Conservation (phyloP, 2,113 vertebrate genomes). For the Guaruba guarouba region DNA sequence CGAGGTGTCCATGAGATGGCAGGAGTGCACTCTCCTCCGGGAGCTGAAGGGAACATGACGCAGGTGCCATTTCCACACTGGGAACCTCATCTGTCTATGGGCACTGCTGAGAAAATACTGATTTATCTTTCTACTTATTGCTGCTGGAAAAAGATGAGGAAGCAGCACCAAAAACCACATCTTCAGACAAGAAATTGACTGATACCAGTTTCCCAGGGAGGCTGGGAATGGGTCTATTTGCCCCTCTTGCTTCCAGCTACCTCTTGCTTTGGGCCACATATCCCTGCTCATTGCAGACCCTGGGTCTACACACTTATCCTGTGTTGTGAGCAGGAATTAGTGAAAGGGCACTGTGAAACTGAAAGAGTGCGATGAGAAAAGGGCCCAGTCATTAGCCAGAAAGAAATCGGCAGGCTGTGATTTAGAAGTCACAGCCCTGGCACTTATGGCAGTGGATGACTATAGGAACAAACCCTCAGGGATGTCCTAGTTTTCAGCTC, state of each 20-base stretch:
- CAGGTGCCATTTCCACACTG: rapidly evolving
- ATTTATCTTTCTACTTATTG: not conserved
- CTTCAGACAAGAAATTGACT: not conserved
- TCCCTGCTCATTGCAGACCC: not conserved
- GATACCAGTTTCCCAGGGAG: not conserved
- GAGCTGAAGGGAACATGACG: rapidly evolving
- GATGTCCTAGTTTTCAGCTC: not conserved
- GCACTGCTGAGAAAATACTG: not conserved
- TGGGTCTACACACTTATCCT: not conserved
- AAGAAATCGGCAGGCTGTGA: not conserved
- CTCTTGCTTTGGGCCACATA: not conserved
- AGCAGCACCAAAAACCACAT: not conserved
- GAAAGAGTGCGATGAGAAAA: not conserved
- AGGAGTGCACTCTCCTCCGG: slow-evolving; percentile 17
- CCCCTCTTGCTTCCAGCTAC: not conserved
- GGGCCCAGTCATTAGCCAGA: not conserved
- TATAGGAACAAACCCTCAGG: not conserved
- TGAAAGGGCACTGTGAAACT: not conserved
- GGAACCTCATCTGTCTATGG: not conserved
- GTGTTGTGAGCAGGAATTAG: not conserved
- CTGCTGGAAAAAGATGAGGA: not conserved
- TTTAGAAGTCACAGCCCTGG: not conserved
- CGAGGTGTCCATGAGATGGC: slow-evolving; percentile 68
- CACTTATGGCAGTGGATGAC: not conserved
- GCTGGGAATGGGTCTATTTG: not conserved